Evolutionary conservation across 2,113 vertebrate species (phyloP).

Genomic region (Gallinago undulata): DNA sequence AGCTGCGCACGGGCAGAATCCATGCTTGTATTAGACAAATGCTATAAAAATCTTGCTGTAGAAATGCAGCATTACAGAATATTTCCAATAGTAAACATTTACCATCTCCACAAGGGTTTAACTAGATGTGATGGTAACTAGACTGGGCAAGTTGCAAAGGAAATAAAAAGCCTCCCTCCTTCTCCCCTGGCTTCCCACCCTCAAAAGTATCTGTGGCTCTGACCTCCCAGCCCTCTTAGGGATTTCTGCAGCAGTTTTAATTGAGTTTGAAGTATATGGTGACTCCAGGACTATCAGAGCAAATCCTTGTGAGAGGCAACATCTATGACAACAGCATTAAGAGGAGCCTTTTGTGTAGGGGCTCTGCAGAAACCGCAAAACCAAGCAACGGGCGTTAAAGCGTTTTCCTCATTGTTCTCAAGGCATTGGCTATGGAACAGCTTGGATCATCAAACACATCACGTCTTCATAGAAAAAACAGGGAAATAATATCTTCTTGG

Average conservation of each 20-base stretch:
- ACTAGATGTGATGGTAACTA: not conserved
- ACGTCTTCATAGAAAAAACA: not conserved
- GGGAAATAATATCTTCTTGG: not conserved
- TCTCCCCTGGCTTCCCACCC: not conserved
- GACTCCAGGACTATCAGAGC: not conserved
- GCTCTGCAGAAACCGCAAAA: not conserved
- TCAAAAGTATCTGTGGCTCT: not conserved
- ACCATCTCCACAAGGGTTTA: not conserved
- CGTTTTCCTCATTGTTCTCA: not conserved
- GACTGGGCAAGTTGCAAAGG: not conserved
- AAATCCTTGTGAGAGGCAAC: not conserved
- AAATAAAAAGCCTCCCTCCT: not conserved
- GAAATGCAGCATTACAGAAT: not conserved
- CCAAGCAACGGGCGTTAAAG: fast-evolving
- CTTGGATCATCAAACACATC: not conserved
- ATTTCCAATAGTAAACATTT: not conserved
- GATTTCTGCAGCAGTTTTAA: not conserved
- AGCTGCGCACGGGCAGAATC: not conserved
- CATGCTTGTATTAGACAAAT: not conserved
- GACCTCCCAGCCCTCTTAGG: not conserved
- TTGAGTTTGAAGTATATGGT: not conserved
- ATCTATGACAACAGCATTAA: not conserved
- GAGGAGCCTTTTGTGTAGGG: not conserved
- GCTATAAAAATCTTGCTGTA: not conserved
- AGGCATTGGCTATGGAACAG: not conserved